phyloP scores from a whole-genome alignment of 2,113 vertebrate genomes.

The Syngnathus floridae region DNA sequence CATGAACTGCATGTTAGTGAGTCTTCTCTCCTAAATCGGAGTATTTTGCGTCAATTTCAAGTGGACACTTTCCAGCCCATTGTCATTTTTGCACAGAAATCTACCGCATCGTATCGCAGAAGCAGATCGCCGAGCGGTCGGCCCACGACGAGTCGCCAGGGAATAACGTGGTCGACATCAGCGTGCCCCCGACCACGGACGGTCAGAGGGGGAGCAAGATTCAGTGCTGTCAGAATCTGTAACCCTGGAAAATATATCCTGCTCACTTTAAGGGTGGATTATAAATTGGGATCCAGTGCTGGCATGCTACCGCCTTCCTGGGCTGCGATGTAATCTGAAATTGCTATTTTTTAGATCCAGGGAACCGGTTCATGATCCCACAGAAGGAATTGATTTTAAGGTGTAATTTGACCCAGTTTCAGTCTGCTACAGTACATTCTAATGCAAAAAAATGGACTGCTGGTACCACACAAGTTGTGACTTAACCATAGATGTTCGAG shows the following conservation, averaged over 20 bases:
- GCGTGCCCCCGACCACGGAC: conserved; percentile 92
- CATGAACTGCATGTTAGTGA: no score
- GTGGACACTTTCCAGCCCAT: neutral
- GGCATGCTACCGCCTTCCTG: conserved; percentile 36
- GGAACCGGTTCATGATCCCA: conserved; percentile 30
- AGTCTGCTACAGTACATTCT: conserved; percentile 43
- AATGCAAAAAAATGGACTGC: conserved; percentile 58
- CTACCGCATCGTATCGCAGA: conserved; percentile 97
- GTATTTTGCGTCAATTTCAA: neutral
- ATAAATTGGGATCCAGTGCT: conserved; percentile 53
- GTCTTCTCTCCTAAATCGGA: neutral
- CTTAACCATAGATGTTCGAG: conserved; percentile 27
- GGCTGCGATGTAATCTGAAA: conserved; percentile 36
- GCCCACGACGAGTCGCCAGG: conserved; percentile 94
- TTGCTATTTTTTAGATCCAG: conserved; percentile 44
- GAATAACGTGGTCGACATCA: conserved; percentile 98
- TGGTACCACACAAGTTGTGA: conserved; percentile 30
- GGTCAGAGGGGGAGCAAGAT: conserved; percentile 92
- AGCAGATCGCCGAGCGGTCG: conserved; percentile 91
- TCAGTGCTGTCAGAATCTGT: conserved; percentile 99
- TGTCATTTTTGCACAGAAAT: conserved; percentile 74
- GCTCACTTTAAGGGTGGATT: conserved; percentile 53
- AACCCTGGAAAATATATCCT: conserved; percentile 60
- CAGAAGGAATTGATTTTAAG: conserved; percentile 51
- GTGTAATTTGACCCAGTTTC: conserved; percentile 54